Conservation (phyloP, 2,888 invertebrate species). For the Diadegma fenestrale region DNA sequence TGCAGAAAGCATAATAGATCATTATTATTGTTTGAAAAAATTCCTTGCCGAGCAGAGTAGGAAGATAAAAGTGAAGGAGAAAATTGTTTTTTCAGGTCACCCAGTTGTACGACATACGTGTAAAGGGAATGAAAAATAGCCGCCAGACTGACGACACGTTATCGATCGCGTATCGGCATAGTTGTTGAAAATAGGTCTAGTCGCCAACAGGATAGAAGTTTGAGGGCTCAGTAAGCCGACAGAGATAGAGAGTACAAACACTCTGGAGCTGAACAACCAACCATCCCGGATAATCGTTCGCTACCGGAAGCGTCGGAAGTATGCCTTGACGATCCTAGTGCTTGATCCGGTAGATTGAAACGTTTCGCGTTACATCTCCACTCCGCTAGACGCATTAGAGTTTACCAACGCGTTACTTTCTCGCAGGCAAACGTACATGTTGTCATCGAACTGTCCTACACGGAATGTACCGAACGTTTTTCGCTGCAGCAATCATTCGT, state of each 20-base stretch:
- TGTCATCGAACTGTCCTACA: conserved; percentile 2
- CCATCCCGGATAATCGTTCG: conserved; percentile 65
- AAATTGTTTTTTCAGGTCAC: conserved; percentile 6
- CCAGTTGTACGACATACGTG: background rate
- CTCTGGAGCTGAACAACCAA: conserved; percentile 63
- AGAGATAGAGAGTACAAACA: conserved; percentile 49
- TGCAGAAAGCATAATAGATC: background rate
- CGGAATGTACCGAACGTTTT: conserved; percentile 27
- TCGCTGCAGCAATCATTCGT: background rate
- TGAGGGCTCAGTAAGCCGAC: conserved; percentile 3
- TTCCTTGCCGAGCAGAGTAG: background rate
- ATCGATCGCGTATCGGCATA: conserved; percentile 64
- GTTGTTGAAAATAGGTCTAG: conserved; percentile 40
- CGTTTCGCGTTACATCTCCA: conserved; percentile 66
- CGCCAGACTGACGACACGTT: conserved; percentile 15
- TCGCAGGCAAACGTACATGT: conserved; percentile 47
- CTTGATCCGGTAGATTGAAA: conserved; percentile 75
- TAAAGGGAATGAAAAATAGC: background rate
- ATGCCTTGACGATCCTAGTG: conserved; percentile 65
- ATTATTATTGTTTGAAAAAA: background rate
- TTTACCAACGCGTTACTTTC: conserved; percentile 56
- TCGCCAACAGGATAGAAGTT: conserved; percentile 24
- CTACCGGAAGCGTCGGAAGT: conserved; percentile 69
- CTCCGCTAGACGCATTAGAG: conserved; percentile 29
- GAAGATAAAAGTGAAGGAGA: background rate